These are phyloP conservation scores for Zhengitettix transpicula DNA, from an alignment of 2,888 invertebrate species.

Conservation along the genomic window DNA sequence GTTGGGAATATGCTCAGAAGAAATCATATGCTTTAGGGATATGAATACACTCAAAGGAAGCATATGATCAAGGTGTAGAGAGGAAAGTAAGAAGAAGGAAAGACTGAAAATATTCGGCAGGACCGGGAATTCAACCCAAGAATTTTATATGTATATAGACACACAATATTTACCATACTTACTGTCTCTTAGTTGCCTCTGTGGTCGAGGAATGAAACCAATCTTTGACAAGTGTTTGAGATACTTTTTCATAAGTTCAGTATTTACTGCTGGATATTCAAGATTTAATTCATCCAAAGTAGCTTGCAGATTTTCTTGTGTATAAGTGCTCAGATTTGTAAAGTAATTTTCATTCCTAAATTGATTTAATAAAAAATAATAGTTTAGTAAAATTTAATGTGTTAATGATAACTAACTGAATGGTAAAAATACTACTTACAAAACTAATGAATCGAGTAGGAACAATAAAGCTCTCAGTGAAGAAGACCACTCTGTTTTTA, in stretches of 20 bases:
- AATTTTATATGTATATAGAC: too few species aligned
- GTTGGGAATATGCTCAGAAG: too few species aligned
- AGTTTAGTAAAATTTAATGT: not conserved
- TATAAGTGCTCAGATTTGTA: slow-evolving; percentile 8
- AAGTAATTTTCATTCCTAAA: slow-evolving; percentile 10
- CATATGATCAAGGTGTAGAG: too few species aligned
- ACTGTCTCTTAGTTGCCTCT: slow-evolving; percentile 6
- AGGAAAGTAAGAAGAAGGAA: too few species aligned
- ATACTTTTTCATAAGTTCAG: slow-evolving; percentile 10
- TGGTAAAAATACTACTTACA: not conserved
- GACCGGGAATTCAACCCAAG: too few species aligned
- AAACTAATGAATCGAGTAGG: slow-evolving; percentile 9
- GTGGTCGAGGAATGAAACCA: slow-evolving; percentile 7
- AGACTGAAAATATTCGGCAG: too few species aligned
- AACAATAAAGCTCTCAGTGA: slow-evolving; percentile 5
- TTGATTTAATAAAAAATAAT: not conserved
- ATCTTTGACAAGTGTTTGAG: slow-evolving; percentile 9
- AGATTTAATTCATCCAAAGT: slow-evolving; percentile 5
- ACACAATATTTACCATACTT: not conserved
- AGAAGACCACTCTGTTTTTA: not conserved
- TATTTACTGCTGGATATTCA: slow-evolving; percentile 13
- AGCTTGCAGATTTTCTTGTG: slow-evolving; percentile 7
- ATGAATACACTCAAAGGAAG: too few species aligned
- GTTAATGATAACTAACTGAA: not conserved
- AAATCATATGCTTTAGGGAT: too few species aligned